phyloP scores from a whole-genome alignment of 2,797 vertebrate species.

The Euthynnus affinis region DNA sequence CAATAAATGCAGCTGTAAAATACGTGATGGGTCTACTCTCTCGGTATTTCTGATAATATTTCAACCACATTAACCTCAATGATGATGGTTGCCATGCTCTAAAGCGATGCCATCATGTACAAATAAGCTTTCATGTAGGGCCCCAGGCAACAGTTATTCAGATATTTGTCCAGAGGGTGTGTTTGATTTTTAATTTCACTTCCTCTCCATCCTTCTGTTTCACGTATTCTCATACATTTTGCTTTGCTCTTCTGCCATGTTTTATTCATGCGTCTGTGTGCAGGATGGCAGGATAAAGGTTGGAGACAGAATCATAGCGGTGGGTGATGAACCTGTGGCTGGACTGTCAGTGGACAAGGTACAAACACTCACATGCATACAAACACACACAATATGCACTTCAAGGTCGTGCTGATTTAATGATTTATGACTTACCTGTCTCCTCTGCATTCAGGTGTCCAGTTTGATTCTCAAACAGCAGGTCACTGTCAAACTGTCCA shows the following conservation, averaged over 20 bases:
- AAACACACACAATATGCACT: conserved; percentile 18
- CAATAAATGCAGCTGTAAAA: neutral
- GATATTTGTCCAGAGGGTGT: conserved; percentile 64
- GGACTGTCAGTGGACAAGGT: conserved; percentile 91
- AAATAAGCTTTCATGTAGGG: conserved; percentile 55
- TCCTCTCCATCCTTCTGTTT: conserved; percentile 17
- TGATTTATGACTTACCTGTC: conserved; percentile 61
- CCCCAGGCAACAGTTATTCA: conserved; percentile 49
- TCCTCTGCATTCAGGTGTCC: conserved; percentile 86
- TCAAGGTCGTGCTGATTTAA: conserved; percentile 69
- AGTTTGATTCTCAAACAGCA: conserved; percentile 87
- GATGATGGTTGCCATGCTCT: conserved; percentile 27
- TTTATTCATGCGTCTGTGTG: conserved; percentile 35
- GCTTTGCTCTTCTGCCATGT: conserved; percentile 20
- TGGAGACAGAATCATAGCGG: conserved; percentile 88
- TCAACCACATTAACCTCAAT: conserved; percentile 9
- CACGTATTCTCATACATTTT: conserved; percentile 27
- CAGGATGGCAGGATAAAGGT: conserved; percentile 90
- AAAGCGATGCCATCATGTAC: conserved; percentile 41
- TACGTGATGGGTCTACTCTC: neutral
- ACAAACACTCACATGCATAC: conserved; percentile 27
- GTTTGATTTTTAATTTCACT: conserved; percentile 56
- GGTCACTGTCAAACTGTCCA: conserved; percentile 85
- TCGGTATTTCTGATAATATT: conserved; percentile 23
- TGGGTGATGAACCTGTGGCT: conserved; percentile 89